Base-by-base conservation (phyloP, 2,797 vertebrate species). In the Okamejei kenojei region DNA sequence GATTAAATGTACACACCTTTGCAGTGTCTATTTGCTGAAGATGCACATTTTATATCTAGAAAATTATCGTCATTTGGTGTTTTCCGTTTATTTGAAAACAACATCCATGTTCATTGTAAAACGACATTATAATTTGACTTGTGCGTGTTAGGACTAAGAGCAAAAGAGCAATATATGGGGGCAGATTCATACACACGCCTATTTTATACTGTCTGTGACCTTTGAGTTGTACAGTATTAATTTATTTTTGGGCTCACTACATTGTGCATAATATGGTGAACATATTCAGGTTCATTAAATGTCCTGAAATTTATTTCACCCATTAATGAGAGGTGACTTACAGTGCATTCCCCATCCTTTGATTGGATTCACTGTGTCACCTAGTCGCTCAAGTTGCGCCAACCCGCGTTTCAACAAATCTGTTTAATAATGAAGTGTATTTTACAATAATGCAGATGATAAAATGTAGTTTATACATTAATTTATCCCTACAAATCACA, bases 271-370 rank as follows among this genome's bases (percentile, higher is more conserved):
- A 76, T 92, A 76, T 23, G 35, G 71, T 92, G 90, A 92, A 29
- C 90, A 76, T 92, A 92, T 92, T 92, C 71, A 92, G 71, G 68
- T 92, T 92, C 90, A 76, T 92, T 92, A 92, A 92, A 76, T 76
- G 90, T 76, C 65, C 65, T 92, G 90, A 92, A 92, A 92, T 92
- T 76, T 92, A 92, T 92, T 92, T 92, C 71, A 29, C 68, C 90
- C 68, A 92, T 92, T 92, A 92, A 92, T 74, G 90, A 92, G 71
- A 92, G 71, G 90, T 92, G 90, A 92, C 90, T 92, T 76, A 92
- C 71, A 76, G 90, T 76, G 38, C 71, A 92, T 92, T 58, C 74
- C 71, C 90, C 71, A 92, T 92, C 90, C 71, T 92, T 92, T 92
- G 90, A 92, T 76, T 92, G 71, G 90, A 92, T 92, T 76, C 90